Percentiles rank a stretch among this genome's conserved stretches.
Conservation (phyloP, 2,113 vertebrate genomes). For the Melanostigma gelatinosum region DNA sequence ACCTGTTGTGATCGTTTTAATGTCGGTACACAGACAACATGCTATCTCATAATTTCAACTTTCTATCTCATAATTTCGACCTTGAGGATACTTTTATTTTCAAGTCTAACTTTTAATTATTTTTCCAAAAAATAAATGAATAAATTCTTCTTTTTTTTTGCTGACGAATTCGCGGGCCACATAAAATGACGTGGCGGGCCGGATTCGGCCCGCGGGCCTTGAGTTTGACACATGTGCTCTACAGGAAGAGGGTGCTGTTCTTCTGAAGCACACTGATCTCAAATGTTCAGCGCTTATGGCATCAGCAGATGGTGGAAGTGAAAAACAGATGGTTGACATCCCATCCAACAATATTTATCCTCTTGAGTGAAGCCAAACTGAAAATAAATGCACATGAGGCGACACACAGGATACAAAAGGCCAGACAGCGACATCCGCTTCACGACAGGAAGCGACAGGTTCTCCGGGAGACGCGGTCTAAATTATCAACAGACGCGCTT, state of each 20-base stretch:
- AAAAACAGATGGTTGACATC: slow-evolving; percentile 64
- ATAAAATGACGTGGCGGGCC: too few relatives aligned
- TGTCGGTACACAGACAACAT: too few relatives aligned
- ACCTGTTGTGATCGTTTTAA: too few relatives aligned
- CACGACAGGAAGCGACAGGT: slow-evolving; percentile 8
- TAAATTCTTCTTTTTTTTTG: too few relatives aligned
- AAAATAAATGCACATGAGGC: slow-evolving; percentile 42
- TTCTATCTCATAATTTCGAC: too few relatives aligned
- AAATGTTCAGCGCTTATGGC: slow-evolving; percentile 19
- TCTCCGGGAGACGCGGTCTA: slow-evolving; percentile 1
- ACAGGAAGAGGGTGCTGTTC: slow-evolving; percentile 34
- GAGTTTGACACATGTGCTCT: too few relatives aligned
- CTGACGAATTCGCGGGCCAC: too few relatives aligned
- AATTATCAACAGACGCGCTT: not conserved
- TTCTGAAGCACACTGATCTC: not conserved
- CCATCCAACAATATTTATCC: slow-evolving; percentile 59
- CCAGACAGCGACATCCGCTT: slow-evolving; percentile 24
- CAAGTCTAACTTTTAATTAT: too few relatives aligned
- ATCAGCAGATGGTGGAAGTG: slow-evolving; percentile 51
- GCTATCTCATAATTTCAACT: too few relatives aligned
- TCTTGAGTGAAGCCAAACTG: slow-evolving; percentile 35
- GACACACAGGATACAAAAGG: slow-evolving; percentile 7
- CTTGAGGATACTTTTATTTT: too few relatives aligned
- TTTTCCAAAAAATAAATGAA: too few relatives aligned
- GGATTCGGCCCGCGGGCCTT: too few relatives aligned